Conservation (phyloP, 2,113 vertebrate species). For the Muscicapa adusta region DNA sequence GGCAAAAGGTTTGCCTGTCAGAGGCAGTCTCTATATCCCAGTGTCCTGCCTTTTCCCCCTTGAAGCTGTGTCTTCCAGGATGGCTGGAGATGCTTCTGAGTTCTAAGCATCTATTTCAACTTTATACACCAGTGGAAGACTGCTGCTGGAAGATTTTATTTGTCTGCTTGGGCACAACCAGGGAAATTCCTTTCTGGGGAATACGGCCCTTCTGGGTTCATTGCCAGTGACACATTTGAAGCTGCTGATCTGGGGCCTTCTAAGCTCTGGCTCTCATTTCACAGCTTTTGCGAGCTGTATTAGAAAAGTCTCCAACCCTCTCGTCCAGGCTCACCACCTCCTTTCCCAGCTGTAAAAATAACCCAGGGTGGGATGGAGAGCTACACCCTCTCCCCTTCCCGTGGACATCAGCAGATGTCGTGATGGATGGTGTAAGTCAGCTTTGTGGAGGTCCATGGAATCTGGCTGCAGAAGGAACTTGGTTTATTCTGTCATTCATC, state of each 20-base stretch:
- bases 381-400: constrained; percentile 17
- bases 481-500: constrained; percentile 32
- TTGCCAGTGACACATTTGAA: constrained; percentile 20
- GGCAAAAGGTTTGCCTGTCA: neutral
- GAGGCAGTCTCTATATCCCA: neutral
- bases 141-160: neutral
- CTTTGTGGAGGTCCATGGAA: constrained; percentile 49
- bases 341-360: constrained; percentile 62
- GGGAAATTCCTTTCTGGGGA: constrained; percentile 7
- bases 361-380: neutral
- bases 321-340: neutral
- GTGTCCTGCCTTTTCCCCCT: neutral
- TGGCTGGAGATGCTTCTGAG: neutral
- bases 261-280: neutral
- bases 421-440: constrained; percentile 38
- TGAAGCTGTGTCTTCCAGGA: neutral
- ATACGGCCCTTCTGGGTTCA: neutral
- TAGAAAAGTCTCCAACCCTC: constrained; percentile 27
- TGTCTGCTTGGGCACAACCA: neutral
- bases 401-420: constrained; percentile 11
- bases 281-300: constrained; percentile 15
- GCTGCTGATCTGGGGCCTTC: neutral
- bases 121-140: neutral
- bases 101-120: neutral
- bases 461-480: constrained; percentile 15